Percentiles rank a stretch among this genome's conserved stretches.
These are phyloP conservation scores for Mesembrinibis cayennensis DNA, from an alignment of 2,113 vertebrate genomes.

Conservation along the genomic window DNA sequence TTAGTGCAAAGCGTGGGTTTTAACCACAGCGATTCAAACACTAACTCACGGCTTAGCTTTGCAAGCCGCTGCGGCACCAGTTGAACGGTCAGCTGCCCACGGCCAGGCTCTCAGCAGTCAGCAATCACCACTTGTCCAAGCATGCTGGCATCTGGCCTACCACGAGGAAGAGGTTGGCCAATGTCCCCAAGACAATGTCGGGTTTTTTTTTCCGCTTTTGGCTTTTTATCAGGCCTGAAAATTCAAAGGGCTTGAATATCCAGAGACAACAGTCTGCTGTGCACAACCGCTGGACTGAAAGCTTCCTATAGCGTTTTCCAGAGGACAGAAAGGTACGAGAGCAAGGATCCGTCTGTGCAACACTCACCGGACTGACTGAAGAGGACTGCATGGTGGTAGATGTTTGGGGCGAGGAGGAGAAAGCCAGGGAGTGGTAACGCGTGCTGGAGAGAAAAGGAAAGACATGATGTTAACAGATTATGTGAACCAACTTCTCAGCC, in stretches of 20 bases:
- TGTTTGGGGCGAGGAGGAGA: slow-evolving; percentile 89
- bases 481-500: not conserved
- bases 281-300: not conserved
- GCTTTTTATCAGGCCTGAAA: not conserved
- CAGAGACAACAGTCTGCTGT: rapidly evolving
- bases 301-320: not conserved
- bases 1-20: rapidly evolving
- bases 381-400: slow-evolving; percentile 85
- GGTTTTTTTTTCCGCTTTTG: not conserved
- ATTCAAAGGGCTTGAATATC: not conserved
- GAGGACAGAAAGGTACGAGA: not conserved
- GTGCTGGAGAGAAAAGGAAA: slow-evolving; percentile 75
- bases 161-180: not conserved
- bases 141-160: not conserved
- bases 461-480: rapidly evolving
- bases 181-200: not conserved
- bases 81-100: not conserved
- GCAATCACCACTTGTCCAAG: not conserved
- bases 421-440: slow-evolving; percentile 93
- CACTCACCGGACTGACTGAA: slow-evolving; percentile 92
- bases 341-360: rapidly evolving
- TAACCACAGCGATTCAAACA: not conserved
- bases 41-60: not conserved
- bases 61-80: not conserved
- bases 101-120: not conserved